Base-by-base conservation (phyloP, 2,888 invertebrate species). In the Tenthredo mesomela region DNA sequence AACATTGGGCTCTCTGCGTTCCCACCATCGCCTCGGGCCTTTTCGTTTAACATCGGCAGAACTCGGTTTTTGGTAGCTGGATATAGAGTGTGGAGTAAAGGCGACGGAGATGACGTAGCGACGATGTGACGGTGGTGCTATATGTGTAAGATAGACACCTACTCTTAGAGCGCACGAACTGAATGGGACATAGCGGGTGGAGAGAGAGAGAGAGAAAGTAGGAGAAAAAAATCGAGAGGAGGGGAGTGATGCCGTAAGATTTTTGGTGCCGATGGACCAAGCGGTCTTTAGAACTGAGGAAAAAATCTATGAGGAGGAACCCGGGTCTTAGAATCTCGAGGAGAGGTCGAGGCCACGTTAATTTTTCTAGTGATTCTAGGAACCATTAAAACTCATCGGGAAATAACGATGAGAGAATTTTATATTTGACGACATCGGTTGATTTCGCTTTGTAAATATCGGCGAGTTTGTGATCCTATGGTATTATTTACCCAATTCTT, bases 21-120 rank as follows among this genome's bases (percentile, higher is more conserved):
- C 93, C 93, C 93, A 93, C 93, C 93, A 92, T 92, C 91, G 89
- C 90, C 91, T 92, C 93, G 93, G 92, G 86, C 89, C 86, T 90
- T 90, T 91, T 91, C 93, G 93, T 89, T 85, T 86, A 89, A 88
- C 88, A 88, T 92, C 92, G 92, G 90, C 58, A 83, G 84, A 54
- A 85, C 86, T 92, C 90, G 92, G 90, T 86, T 87, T 88, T 86
- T 84, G 80, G 86, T 88, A 87, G 86, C 87, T 88, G 87, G 88
- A 86, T 88, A 86, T 88, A 88, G 88, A 91, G 50, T 47, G 47
- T 29, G 50, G 58, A 21, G 40, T 40, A 15, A 25, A 40, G 33
- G 21, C 61, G 61, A 61, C n/a, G 43, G 61, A 61, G 80, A 80
- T 80, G 70, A 65, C 82, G 65, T 43, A 43, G 82, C 67, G 12